Evolutionary conservation across 2,888 invertebrate species (phyloP).

Genomic region (Megaustenia siamemsis): DNA sequence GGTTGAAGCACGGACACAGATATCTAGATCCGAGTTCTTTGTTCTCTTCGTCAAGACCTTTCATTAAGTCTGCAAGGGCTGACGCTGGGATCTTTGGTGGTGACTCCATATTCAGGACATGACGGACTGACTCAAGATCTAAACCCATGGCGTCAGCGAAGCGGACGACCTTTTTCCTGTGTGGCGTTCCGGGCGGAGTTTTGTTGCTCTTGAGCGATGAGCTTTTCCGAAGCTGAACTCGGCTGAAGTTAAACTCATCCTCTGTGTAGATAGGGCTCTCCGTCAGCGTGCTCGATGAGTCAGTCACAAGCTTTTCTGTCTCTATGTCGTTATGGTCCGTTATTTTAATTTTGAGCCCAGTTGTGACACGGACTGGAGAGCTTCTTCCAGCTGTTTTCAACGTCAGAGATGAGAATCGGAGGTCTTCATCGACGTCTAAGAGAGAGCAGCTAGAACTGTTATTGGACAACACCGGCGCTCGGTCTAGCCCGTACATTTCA

Average conservation of each 20-base stretch:
- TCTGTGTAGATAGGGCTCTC: constrained; percentile 71
- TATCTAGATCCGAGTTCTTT: constrained; percentile 69
- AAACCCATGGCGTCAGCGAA: constrained; percentile 96
- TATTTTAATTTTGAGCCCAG: constrained; percentile 40
- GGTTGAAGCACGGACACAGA: constrained; percentile 90
- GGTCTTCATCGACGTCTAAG: background rate
- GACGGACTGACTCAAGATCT: constrained; percentile 90
- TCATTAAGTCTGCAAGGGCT: constrained; percentile 73
- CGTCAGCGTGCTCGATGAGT: constrained; percentile 34
- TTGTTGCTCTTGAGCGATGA: constrained; percentile 88
- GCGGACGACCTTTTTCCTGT: constrained; percentile 93
- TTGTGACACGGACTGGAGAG: constrained; percentile 14
- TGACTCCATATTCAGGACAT: constrained; percentile 76
- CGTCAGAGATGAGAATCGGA: background rate
- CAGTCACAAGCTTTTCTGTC: constrained; percentile 34
- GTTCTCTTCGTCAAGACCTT: constrained; percentile 67
- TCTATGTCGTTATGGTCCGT: constrained; percentile 1
- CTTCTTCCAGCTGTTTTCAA: background rate
- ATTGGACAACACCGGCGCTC: background rate
- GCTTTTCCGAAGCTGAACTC: constrained; percentile 69
- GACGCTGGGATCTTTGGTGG: constrained; percentile 79
- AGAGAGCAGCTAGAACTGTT: background rate
- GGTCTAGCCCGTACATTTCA: constrained; percentile 9
- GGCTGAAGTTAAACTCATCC: constrained; percentile 72
- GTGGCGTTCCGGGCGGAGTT: constrained; percentile 93